A percentile compares a stretch with the other conserved stretches of the same genome.
These are phyloP conservation scores for Hafferia zeledoni DNA, from an alignment of 2,797 vertebrate species.

Conservation along the genomic window DNA sequence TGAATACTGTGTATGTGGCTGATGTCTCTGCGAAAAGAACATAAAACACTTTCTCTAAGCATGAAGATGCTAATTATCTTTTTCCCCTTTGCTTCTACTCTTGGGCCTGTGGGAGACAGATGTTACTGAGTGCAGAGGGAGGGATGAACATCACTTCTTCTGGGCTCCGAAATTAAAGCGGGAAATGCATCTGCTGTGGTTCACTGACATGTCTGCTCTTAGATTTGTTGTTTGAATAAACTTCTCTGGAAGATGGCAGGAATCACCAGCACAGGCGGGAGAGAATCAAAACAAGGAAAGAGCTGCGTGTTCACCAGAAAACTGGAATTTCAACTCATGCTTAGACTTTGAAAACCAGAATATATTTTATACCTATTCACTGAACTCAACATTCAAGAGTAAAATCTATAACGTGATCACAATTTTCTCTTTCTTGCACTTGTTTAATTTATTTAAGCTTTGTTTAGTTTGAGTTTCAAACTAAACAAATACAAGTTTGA, in stretches of 20 bases:
- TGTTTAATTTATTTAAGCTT: neutral
- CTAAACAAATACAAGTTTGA: neutral
- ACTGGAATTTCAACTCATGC: neutral
- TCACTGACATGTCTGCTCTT: neutral
- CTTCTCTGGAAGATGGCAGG: neutral
- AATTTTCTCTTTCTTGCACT: neutral
- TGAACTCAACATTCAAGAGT: neutral
- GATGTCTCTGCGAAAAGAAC: neutral
- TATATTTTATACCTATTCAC: neutral
- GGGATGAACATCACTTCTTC: neutral
- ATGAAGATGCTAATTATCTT: neutral
- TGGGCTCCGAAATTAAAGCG: neutral
- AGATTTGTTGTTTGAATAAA: neutral
- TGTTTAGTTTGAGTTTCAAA: neutral
- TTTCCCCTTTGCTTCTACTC: neutral
- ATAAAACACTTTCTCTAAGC: neutral
- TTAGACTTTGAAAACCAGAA: neutral
- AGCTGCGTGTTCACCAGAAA: neutral
- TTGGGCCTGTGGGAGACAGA: neutral
- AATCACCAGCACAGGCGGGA: neutral
- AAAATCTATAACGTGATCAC: neutral
- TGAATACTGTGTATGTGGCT: neutral
- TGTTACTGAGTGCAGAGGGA: neutral
- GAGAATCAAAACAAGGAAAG: neutral
- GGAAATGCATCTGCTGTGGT: neutral